phyloP scores from a whole-genome alignment of 2,888 invertebrate genomes.

The Bombylius discolor region DNA sequence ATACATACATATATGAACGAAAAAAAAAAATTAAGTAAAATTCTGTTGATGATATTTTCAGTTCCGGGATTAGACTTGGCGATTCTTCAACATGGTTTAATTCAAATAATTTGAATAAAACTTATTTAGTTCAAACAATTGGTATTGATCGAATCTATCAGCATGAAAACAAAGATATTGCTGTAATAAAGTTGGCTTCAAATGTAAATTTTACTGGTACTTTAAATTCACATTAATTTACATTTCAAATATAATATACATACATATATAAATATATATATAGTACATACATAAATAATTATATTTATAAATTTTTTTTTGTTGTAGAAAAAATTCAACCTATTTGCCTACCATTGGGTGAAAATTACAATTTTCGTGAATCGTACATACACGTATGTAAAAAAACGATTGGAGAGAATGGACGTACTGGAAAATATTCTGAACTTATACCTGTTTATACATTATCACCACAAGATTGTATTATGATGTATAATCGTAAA shows the following conservation, averaged over 20 bases:
- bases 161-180: conserved; percentile 16
- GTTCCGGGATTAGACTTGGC: conserved; percentile 15
- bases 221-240: too few species aligned
- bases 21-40: not conserved
- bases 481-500: conserved; percentile 13
- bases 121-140: not conserved
- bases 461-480: conserved; percentile 16
- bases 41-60: not conserved
- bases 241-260: too few species aligned
- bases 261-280: too few species aligned
- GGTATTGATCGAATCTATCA: conserved; percentile 14
- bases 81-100: conserved; percentile 12
- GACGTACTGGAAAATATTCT: too few species aligned
- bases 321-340: conserved; percentile 14
- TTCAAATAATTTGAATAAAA: not conserved
- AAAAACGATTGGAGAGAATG: not conserved
- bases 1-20: too few species aligned
- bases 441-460: conserved; percentile 8
- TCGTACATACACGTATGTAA: conserved; percentile 15
- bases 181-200: conserved; percentile 13
- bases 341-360: conserved; percentile 14
- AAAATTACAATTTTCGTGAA: conserved; percentile 16
- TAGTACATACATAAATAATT: too few species aligned
- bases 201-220: conserved; percentile 12
- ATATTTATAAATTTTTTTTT: not conserved